Evolutionary conservation across 2,797 vertebrate species (phyloP).

Genomic region (Podargus strigoides): DNA sequence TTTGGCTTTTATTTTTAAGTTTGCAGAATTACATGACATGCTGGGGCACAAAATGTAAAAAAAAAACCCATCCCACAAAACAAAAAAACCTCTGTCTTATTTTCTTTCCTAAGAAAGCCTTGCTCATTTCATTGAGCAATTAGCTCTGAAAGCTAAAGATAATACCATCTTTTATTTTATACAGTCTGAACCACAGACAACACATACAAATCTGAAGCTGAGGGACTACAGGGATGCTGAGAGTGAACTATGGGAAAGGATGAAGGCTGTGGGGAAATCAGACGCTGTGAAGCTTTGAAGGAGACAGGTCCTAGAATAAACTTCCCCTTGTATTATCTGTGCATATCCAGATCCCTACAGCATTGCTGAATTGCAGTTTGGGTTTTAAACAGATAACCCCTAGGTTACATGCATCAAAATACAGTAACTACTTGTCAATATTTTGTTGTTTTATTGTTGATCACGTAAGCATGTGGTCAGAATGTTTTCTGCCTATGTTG

Average conservation of each 20-base stretch:
- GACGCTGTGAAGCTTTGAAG: conserved; percentile 27
- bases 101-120: background rate
- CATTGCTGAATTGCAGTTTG: conserved; percentile 41
- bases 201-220: background rate
- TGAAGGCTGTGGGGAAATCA: background rate
- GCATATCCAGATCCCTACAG: background rate
- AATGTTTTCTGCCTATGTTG: background rate
- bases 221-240: background rate
- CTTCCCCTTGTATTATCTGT: conserved; percentile 44
- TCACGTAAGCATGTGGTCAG: background rate
- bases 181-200: background rate
- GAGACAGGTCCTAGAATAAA: conserved; percentile 60
- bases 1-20: background rate
- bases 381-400: background rate
- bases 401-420: background rate
- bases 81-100: background rate
- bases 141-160: background rate
- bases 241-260: conserved; percentile 37
- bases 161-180: background rate
- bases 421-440: conserved; percentile 1
- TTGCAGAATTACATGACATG: background rate
- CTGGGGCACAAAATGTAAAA: background rate
- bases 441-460: background rate
- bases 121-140: background rate
- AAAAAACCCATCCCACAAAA: background rate